Base-by-base conservation (phyloP, 1,140 invertebrate genomes). In the Lanistes nyassanus region DNA sequence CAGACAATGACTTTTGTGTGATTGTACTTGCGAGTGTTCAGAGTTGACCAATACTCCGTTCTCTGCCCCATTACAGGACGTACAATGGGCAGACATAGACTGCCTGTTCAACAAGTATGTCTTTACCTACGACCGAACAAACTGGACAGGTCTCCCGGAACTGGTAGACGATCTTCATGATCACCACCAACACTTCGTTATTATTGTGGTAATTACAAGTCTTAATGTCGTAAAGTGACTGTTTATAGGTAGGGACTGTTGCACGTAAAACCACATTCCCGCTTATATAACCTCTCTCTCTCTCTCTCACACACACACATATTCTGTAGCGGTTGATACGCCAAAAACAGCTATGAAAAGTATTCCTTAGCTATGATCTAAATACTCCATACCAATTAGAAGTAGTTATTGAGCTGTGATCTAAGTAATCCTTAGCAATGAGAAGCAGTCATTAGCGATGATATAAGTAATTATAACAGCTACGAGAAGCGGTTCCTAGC, bases 51-150 rank as follows among this genome's bases (percentile, higher is more conserved):
- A 21, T 21, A 23, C 34, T 37, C 19, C 3, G 31, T 51, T 36
- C 37, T 55, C 23, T 67, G 13, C 21, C 37, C 29, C 42, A 16
- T 47, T 47, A 5, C 72, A 87, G 89, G 89, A 91, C 76, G 87
- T 87, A 34, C 88, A 90, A 68, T 90, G 86, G 83, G 85, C 84
- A 62, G 91, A 91, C 75, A 90, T 91, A 69, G 91, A 91, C 76
- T 87, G 88, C 70, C 88, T 90, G 85, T 80, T 84, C 31, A 79
- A 82, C 9, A 76, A 85, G 69, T 83, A 82, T 66, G 84, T 86
- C 73, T 91, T 91, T 80, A 91, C 90, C 16, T 84, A 84, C 60
- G 88, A 91, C 81, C 77, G 77, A 31, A 74, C 51, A 2, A 83
- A 76, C 1, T 91, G 87, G 80, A 72, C 47, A 9, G 88, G 80